Evolutionary conservation across 2,113 vertebrate genomes (phyloP), one percentile per base, ranked within the genome.

Genomic region (Butorides virescens): DNA sequence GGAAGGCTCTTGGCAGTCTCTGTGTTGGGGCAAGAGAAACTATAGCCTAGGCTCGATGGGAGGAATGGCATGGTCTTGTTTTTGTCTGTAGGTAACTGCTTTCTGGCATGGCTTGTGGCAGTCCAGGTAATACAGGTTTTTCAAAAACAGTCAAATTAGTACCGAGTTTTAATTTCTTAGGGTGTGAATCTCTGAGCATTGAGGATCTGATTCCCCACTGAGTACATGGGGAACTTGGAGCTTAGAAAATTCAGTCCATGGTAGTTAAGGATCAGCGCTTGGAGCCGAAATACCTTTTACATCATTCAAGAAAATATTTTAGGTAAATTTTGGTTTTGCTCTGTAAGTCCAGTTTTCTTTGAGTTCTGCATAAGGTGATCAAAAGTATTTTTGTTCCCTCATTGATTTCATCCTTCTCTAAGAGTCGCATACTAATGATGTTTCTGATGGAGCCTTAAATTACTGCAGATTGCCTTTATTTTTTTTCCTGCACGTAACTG

Each of bases 121-220:
- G 19, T 12, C 39, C 10, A 5, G 47, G 2, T 32, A 25, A 42
- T 13, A 7, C 5, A 19, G 19, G 12, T 7, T 34, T 85, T 75
- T 20, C 56, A 44, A 81, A 83, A 15, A 32, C 50, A 47, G 4
- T 15, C 65, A 27, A 49, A 32, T 7, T 74, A 65, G 61, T 52
- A 44, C 4, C 20, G 21, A 0, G 49, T 63, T 63, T 56, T 5
- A 25, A 26, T 85, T 39, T 65, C 44, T 84, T 67, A 25, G 8
- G 4, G 0, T 7, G 0, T 56, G 39, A 25, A 26, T 74, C 73
- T 85, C 42, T 8, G 3, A 7, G 36, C 3, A 0, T 9, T 7
- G 36, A 58, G 81, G 59, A 62, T 80, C 50, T 2, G 0, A 10
- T 79, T 75, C 47, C 34, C 21, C 65, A 4, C 30, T 46, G 55